phyloP scores from a whole-genome alignment of 2,888 invertebrate species.

The Heliconius cydno region DNA sequence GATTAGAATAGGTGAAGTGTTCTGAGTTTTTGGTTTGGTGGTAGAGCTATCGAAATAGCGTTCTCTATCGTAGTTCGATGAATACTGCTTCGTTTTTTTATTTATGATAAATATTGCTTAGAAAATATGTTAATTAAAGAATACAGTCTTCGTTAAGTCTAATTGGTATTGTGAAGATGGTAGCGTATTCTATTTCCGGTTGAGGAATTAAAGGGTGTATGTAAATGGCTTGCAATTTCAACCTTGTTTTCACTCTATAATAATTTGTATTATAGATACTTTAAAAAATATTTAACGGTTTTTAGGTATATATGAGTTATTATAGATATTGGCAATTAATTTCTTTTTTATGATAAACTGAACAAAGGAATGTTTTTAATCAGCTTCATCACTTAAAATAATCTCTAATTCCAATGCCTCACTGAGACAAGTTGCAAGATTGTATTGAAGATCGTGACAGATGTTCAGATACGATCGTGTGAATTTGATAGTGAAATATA shows the following conservation, averaged over 20 bases:
- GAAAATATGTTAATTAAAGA: not conserved
- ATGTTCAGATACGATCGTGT: conserved; percentile 79
- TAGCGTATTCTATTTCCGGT: no score
- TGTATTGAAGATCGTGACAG: conserved; percentile 78
- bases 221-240: no score
- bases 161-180: no score
- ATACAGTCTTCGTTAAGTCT: not conserved
- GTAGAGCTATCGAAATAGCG: conserved; percentile 57
- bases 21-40: conserved; percentile 51
- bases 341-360: not conserved
- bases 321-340: not conserved
- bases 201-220: no score
- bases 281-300: no score
- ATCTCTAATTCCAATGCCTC: conserved; percentile 57
- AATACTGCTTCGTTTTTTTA: not conserved
- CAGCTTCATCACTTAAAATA: no score
- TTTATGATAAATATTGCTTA: no score
- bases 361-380: not conserved
- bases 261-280: no score
- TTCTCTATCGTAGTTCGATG: not conserved
- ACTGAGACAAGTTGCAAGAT: conserved; percentile 67
- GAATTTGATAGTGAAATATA: conserved; percentile 81
- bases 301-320: no score
- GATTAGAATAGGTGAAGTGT: conserved; percentile 71
- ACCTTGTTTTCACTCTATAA: no score